Conservation (phyloP, 2,113 vertebrate species). For the Rhineura floridana region DNA sequence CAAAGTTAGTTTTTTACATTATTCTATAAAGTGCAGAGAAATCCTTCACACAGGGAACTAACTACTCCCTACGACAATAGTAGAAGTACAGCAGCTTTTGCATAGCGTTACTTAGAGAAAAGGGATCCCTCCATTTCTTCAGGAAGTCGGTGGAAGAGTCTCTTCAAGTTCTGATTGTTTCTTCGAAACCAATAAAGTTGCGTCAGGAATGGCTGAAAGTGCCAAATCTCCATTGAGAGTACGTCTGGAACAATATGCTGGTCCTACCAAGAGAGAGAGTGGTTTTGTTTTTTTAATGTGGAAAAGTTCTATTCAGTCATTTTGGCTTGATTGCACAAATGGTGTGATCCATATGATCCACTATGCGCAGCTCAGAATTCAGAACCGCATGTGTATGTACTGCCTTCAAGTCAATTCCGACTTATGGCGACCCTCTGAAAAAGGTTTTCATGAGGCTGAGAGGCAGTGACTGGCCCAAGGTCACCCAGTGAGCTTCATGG, state of each 20-base stretch:
- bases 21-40: slow-evolving; percentile 88
- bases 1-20: slow-evolving; percentile 78
- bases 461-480: no score
- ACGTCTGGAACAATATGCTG: slow-evolving; percentile 77
- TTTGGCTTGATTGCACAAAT: slow-evolving; percentile 2
- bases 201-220: slow-evolving; percentile 80
- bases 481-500: no score
- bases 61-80: slow-evolving; percentile 77
- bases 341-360: no score
- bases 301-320: neutral
- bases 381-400: no score
- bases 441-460: no score
- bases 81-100: slow-evolving; percentile 83
- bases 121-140: slow-evolving; percentile 71
- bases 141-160: slow-evolving; percentile 75
- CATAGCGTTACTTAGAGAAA: slow-evolving; percentile 83
- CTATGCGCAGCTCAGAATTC: neutral
- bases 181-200: slow-evolving; percentile 72
- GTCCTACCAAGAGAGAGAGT: slow-evolving; percentile 71
- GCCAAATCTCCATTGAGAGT: slow-evolving; percentile 82
- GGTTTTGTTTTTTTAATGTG: slow-evolving; percentile 33
- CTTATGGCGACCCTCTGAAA: no score
- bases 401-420: no score
- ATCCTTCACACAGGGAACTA: slow-evolving; percentile 79
- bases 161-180: slow-evolving; percentile 76